Evolutionary conservation across 92 coral and sea anemone species (phyloP), one percentile per base, ranked within the genome.

Genomic region (Galaxea fascicularis): DNA sequence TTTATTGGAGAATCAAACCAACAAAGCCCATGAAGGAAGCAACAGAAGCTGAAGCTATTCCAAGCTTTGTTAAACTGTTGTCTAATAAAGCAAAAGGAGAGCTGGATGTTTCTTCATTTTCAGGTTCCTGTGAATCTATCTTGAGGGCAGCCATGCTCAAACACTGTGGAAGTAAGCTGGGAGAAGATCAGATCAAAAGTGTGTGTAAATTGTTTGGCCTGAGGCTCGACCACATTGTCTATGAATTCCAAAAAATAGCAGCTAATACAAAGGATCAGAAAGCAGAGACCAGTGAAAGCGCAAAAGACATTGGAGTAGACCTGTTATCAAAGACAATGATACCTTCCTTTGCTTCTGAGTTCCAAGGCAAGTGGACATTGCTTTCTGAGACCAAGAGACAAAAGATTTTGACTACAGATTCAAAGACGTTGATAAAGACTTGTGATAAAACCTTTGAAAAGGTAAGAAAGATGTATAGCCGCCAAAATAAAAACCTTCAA

Each of bases 1-100:
- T 91, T 51, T 91, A 65, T 80, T 91, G 94, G 94, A 87, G 81
- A 59, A 76, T 76, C 29, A 57, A 77, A 54, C 94, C 94, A 20
- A 87, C 86, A 22, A 82, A 51, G 4, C 47, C 74, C 28, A 64
- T 78, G 82, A 80, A 65, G 30, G 79, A 75, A 65, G 74, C 79
- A 0, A 59, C 67, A 20, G 74, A 76, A 31, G 54, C 63, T 13
- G 82, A 75, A 35, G 52, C 76, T n/a, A 28, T 74, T 74, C 63
- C 73, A 49, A 76, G 54, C 75, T 60, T 84, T 51, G 83, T 78
- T n/a, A 65, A 78, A 28, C 73, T 35, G 21, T n/a, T 78, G 28
- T 47, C 73, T 18, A 28, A 46, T 63, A 78, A 78, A 51, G 74
- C 73, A 12, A 65, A 78, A 65, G 62, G 73, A 1, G 83, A 78